A percentile compares a stretch with the other conserved stretches of the same genome.
phyloP scores from a whole-genome alignment of 2,888 invertebrate genomes.

The Alviniconcha strummeri region DNA sequence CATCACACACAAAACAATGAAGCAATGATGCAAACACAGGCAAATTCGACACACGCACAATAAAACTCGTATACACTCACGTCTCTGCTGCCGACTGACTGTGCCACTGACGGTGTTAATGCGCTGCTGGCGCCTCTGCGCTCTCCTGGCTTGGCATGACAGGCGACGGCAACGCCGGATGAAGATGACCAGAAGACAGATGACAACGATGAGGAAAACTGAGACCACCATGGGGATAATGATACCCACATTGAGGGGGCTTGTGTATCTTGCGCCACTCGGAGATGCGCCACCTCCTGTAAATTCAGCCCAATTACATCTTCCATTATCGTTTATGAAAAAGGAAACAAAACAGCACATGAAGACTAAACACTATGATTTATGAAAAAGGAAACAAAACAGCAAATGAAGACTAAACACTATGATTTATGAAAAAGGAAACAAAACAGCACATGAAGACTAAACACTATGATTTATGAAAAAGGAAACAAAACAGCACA shows the following conservation, averaged over 20 bases:
- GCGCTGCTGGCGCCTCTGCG: background rate
- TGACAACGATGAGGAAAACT: conserved; percentile 61
- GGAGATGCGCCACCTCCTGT: background rate
- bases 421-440: no score
- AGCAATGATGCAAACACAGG: background rate
- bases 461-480: background rate
- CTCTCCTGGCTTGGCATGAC: conserved; percentile 20
- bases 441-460: no score
- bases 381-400: no score
- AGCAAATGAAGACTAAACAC: no score
- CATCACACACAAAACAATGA: no score
- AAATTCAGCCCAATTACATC: background rate
- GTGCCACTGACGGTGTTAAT: conserved; percentile 16
- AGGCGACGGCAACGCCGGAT: conserved; percentile 55
- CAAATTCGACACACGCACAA: background rate
- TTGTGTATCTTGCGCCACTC: background rate
- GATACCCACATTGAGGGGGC: conserved; percentile 56
- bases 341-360: background rate
- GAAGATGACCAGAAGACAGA: conserved; percentile 61
- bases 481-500: no score
- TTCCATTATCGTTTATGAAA: background rate
- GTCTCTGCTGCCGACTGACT: background rate
- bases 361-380: no score
- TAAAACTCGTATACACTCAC: background rate
- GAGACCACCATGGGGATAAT: conserved; percentile 63